Conservation (phyloP, 92 coral and sea anemone genomes). For the Paragorgia papillata region DNA sequence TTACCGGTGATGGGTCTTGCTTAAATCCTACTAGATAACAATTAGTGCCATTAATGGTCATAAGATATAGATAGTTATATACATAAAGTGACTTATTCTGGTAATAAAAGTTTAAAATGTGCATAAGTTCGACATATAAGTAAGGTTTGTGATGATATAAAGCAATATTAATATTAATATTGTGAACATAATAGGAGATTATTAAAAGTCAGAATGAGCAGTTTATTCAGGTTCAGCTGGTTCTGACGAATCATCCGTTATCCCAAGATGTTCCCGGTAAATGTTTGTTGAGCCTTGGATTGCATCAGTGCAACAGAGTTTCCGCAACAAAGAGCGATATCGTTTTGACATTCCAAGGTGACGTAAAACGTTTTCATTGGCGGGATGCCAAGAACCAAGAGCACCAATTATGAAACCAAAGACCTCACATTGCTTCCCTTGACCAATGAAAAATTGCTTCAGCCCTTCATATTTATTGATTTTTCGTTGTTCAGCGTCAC, state of each 20-base stretch:
- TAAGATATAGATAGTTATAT: background rate
- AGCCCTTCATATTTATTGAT: too few species aligned
- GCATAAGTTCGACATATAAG: too few species aligned
- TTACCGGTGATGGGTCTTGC: background rate
- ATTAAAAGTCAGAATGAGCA: too few species aligned
- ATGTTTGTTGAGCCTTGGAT: too few species aligned
- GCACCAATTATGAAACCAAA: constrained; percentile 1
- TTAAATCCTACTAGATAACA: background rate
- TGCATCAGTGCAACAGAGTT: constrained; percentile 42
- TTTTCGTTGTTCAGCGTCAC: constrained; percentile 12
- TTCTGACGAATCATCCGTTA: constrained; percentile 1
- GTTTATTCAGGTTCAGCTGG: constrained; percentile 3
- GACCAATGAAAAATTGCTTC: too few species aligned
- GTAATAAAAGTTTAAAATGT: background rate
- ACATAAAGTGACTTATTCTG: background rate
- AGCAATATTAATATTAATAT: too few species aligned
- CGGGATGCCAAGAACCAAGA: too few species aligned
- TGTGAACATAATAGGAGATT: too few species aligned
- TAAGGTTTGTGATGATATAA: too few species aligned
- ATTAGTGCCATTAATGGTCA: constrained; percentile 21
- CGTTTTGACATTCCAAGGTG: constrained; percentile 40
- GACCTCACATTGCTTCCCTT: too few species aligned
- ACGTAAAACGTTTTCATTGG: too few species aligned
- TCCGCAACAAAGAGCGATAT: constrained; percentile 30
- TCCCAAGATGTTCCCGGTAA: too few species aligned